phyloP scores from a whole-genome alignment of 1,140 invertebrate species.

The Cheumatopsyche charites region DNA sequence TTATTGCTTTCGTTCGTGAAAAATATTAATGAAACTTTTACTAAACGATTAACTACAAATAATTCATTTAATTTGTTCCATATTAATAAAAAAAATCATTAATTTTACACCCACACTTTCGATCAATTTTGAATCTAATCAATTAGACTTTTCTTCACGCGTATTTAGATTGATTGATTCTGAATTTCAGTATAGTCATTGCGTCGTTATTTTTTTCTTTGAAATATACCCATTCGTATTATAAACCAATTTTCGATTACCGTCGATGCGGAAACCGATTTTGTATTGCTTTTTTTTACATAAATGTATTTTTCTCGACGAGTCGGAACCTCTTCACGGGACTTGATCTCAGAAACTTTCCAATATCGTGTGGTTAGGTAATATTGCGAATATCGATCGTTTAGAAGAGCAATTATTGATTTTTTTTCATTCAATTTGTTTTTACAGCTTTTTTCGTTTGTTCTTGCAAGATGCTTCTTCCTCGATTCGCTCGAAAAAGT shows the following conservation, averaged over 20 bases:
- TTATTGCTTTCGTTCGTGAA: too few relatives aligned
- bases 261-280: constrained; percentile 16
- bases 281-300: neutral
- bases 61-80: too few relatives aligned
- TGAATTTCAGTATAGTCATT: neutral
- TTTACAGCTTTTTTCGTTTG: too few relatives aligned
- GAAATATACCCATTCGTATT: neutral
- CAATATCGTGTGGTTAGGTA: constrained; percentile 13
- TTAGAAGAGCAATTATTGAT: neutral
- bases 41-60: too few relatives aligned
- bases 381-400: constrained; percentile 4
- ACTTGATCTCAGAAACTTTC: constrained; percentile 10
- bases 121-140: too few relatives aligned
- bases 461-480: too few relatives aligned
- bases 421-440: too few relatives aligned
- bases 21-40: too few relatives aligned
- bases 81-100: too few relatives aligned
- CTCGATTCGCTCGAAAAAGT: too few relatives aligned
- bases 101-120: too few relatives aligned
- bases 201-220: neutral
- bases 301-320: neutral
- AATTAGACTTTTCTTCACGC: too few relatives aligned
- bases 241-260: constrained; percentile 20
- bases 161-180: neutral
- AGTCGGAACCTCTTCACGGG: constrained; percentile 2